Conservation (phyloP, 2,113 vertebrate genomes). For the Clarias magur region DNA sequence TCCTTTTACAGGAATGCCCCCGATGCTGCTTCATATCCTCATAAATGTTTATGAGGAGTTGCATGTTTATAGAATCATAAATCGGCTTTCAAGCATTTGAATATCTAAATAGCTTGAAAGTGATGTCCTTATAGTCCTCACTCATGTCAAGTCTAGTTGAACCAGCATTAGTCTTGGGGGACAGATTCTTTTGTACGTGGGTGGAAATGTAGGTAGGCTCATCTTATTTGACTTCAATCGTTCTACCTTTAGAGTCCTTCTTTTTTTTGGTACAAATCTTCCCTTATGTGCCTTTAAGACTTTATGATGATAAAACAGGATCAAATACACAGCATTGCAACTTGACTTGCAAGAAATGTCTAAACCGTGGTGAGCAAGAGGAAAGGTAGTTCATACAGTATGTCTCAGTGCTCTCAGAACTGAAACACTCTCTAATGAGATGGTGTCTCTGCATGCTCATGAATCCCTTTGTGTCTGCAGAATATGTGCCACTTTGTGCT, state of each 20-base stretch:
- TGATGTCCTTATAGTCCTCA: not conserved
- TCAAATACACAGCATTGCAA: not conserved
- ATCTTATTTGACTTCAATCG: not conserved
- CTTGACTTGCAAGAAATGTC: not conserved
- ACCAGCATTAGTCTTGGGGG: not conserved
- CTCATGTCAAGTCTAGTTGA: not conserved
- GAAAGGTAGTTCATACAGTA: not conserved
- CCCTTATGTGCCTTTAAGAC: not conserved
- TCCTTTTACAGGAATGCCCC: not conserved
- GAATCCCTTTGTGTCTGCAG: not conserved
- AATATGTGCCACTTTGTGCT: not conserved
- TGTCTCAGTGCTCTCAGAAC: not conserved
- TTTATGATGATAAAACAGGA: not conserved
- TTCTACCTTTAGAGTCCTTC: not conserved
- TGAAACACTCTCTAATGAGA: not conserved
- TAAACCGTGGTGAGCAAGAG: not conserved
- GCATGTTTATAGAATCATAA: not conserved
- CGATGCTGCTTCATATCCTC: not conserved
- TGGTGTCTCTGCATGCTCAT: not conserved
- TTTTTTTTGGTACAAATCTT: not conserved
- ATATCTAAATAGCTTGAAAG: not conserved
- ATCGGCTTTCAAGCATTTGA: not conserved
- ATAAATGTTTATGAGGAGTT: not conserved
- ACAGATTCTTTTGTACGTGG: not conserved
- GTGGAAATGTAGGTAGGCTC: not conserved